Evolutionary conservation across 1,140 invertebrate genomes (phyloP).

Genomic region (Drosophila virilis): DNA sequence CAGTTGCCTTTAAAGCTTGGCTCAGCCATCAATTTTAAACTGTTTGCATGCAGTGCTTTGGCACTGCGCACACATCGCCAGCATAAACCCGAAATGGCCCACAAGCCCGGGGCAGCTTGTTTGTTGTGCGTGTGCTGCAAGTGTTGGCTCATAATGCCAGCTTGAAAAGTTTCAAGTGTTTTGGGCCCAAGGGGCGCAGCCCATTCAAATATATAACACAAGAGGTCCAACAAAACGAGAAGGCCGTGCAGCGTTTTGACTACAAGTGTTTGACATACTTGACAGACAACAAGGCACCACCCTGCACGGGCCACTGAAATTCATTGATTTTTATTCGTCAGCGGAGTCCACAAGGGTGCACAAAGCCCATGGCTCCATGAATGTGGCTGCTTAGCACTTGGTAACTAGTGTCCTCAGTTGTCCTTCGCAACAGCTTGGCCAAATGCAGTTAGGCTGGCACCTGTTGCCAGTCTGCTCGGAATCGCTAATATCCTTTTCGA

Average conservation of each 20-base stretch:
- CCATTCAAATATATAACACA: conserved; percentile 40
- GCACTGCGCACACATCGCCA: conserved; percentile 1
- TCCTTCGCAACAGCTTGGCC: conserved; percentile 22
- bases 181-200: conserved; percentile 38
- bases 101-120: conserved; percentile 3
- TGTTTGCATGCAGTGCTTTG: neutral
- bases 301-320: neutral
- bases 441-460: conserved; percentile 21
- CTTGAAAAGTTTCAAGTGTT: conserved; percentile 61
- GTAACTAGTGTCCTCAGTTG: conserved; percentile 47
- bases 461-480: conserved; percentile 48
- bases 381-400: conserved; percentile 16
- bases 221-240: conserved; percentile 10
- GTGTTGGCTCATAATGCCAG: conserved; percentile 33
- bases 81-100: conserved; percentile 47
- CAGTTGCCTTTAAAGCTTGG: conserved; percentile 12
- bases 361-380: conserved; percentile 6
- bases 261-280: conserved; percentile 71
- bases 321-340: conserved; percentile 51
- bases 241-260: conserved; percentile 38
- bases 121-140: conserved; percentile 32
- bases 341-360: conserved; percentile 8
- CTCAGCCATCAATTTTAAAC: neutral
- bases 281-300: conserved; percentile 25
- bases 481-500: conserved; percentile 1